Conservation (phyloP, 2,888 invertebrate species). For the Parasteatoda lunata region DNA sequence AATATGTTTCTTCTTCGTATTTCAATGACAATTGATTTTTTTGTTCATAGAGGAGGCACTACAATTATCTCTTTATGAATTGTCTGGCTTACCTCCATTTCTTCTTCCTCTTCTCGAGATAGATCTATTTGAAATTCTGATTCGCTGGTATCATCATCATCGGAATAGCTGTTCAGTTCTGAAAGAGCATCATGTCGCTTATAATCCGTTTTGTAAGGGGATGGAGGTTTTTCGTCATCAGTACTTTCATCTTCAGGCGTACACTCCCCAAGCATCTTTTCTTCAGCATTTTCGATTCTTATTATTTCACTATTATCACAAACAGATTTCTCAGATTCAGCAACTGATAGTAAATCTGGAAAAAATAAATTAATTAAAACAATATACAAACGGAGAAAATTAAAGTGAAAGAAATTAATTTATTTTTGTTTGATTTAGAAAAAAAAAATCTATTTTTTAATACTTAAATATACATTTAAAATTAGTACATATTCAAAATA, state of each 20-base stretch:
- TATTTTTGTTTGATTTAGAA: no score
- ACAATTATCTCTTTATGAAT: no score
- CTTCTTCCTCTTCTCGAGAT: constrained; percentile 21
- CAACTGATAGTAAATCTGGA: constrained; percentile 15
- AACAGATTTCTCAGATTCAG: constrained; percentile 12
- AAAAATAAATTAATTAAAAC: background rate
- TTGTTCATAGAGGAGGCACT: no score
- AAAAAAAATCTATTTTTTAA: no score
- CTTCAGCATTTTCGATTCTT: constrained; percentile 4
- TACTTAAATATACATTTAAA: no score
- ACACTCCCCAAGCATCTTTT: no score
- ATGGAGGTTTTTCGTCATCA: constrained; percentile 26
- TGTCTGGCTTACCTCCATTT: constrained; percentile 9
- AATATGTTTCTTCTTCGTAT: no score
- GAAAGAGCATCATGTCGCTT: constrained; percentile 3
- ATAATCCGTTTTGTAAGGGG: background rate
- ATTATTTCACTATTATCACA: background rate
- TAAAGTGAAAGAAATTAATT: no score
- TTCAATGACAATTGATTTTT: no score
- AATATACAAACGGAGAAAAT: no score
- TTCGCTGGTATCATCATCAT: constrained; percentile 38
- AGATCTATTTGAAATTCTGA: background rate
- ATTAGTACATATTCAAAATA: no score
- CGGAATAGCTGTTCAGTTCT: constrained; percentile 37
- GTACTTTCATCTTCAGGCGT: background rate